Percentiles rank a stretch among this genome's conserved stretches.
phyloP scores from a whole-genome alignment of 2,888 invertebrate species.

The Drosophila testacea region DNA sequence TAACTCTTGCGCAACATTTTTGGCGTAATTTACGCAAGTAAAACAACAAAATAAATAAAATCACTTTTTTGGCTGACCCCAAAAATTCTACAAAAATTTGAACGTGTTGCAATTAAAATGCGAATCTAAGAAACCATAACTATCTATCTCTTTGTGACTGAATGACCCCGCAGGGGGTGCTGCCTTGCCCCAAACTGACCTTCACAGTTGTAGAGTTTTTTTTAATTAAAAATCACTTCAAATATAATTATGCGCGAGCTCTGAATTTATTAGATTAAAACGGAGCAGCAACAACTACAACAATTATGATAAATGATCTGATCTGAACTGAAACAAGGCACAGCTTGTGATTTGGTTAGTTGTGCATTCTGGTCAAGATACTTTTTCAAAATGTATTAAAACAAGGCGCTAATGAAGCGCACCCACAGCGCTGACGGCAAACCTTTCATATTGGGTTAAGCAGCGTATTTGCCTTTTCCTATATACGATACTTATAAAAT shows the following conservation, averaged over 20 bases:
- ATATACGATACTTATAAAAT: slow-evolving; percentile 6
- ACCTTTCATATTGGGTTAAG: slow-evolving; percentile 49
- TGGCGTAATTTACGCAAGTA: slow-evolving; percentile 55
- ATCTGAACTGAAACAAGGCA: slow-evolving; percentile 12
- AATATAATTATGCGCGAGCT: slow-evolving; percentile 61
- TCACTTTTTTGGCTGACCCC: slow-evolving; percentile 51
- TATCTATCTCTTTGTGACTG: slow-evolving; percentile 36
- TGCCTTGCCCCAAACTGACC: slow-evolving; percentile 51
- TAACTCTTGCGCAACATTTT: slow-evolving; percentile 59
- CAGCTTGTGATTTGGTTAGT: slow-evolving; percentile 31
- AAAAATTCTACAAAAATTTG: slow-evolving; percentile 57
- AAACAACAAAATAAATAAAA: slow-evolving; percentile 24
- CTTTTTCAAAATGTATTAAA: slow-evolving; percentile 24
- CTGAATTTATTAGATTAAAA: slow-evolving; percentile 60
- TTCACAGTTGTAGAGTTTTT: slow-evolving; percentile 43
- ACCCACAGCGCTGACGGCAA: slow-evolving; percentile 45
- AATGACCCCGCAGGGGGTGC: slow-evolving; percentile 21
- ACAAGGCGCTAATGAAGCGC: slow-evolving; percentile 70
- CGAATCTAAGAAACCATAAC: slow-evolving; percentile 44
- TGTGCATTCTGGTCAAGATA: slow-evolving; percentile 56
- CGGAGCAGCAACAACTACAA: slow-evolving; percentile 16
- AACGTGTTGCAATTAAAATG: slow-evolving; percentile 43
- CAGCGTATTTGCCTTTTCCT: slow-evolving; percentile 39
- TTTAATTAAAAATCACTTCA: slow-evolving; percentile 73
- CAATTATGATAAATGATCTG: slow-evolving; percentile 52